Base-by-base conservation (phyloP, 2,797 vertebrate genomes). In the Allobates femoralis region DNA sequence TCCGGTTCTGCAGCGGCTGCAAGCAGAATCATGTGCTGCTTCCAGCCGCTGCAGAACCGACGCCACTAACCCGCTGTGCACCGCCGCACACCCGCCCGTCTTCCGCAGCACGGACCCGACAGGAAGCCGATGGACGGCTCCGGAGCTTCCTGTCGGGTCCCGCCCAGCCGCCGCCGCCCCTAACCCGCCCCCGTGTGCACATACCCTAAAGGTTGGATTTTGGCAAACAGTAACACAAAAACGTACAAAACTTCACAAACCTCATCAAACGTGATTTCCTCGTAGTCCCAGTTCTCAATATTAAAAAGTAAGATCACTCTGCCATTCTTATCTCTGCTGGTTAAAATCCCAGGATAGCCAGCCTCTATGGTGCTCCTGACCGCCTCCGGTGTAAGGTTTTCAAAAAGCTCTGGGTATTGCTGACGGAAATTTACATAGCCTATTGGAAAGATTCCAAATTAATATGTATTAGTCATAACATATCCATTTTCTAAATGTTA, bases 221-320 rank as follows among this genome's bases (percentile, higher is more conserved):
- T 77, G 26, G 28, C 16, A 55, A 32, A 10, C n/a, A 53, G 55
- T 78, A 23, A 37, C 30, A 78, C 14, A 23, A 5, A 7, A 60
- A n/a, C 3, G 23, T 58, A 79, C 2, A 26, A 4, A 37, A 14
- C 15, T 18, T 12, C 53, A 76, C 92, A 90, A 89, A 99, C 98
- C 97, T 99, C 98, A 12, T 99, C 97, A 0, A 99, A 99, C 37
- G 98, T 99, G 94, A 99, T 97, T 91, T 99, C 98, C 90, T 99
- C 97, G 0, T 96, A 97, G 90, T 99, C 97, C 98, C 98, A 99
- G 95, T 98, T 97, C 94, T 99, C 97, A 0, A 98, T 98, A 93
- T 98, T 99, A 94, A 99, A 99, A 88, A 99, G 96, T 93, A 99
- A 94, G 83, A 99, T 97, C 84, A 97, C 97, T 3, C 97, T 96